Evolutionary conservation across 92 coral and sea anemone species (phyloP).

Genomic region (Pocillopora grandis): DNA sequence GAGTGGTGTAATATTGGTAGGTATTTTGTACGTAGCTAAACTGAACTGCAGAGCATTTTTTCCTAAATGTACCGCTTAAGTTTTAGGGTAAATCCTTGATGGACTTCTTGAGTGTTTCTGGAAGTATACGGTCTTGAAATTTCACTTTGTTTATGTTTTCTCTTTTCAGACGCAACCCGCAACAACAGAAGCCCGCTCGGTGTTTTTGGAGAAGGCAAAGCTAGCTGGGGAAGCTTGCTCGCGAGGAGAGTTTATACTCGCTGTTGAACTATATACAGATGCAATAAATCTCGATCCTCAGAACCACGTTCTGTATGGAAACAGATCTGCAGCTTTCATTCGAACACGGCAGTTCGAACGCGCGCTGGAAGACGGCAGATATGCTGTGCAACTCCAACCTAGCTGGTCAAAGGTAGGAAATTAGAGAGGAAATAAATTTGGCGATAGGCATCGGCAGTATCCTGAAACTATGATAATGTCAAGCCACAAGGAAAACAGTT

Average conservation of each 20-base stretch:
- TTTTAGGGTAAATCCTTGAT: conserved; percentile 16
- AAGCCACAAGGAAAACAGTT: neutral
- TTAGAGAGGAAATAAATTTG: neutral
- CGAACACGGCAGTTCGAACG: conserved; percentile 77
- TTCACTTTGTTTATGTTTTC: conserved; percentile 26
- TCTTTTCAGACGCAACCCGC: conserved; percentile 35
- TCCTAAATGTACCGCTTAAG: conserved; percentile 14
- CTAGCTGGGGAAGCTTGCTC: conserved; percentile 94
- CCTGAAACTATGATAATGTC: conserved; percentile 4
- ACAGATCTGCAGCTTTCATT: conserved; percentile 95
- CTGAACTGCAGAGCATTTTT: conserved; percentile 12
- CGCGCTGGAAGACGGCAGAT: conserved; percentile 90
- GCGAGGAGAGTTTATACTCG: conserved; percentile 82
- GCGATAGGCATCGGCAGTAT: neutral
- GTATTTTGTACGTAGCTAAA: conserved; percentile 9
- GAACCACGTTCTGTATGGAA: conserved; percentile 95
- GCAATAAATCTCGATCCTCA: conserved; percentile 90
- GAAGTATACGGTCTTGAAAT: conserved; percentile 24
- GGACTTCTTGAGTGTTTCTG: conserved; percentile 20
- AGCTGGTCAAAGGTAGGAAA: conserved; percentile 89
- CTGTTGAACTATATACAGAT: conserved; percentile 87
- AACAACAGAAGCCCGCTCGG: conserved; percentile 66
- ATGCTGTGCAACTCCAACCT: conserved; percentile 87
- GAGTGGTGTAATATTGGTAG: conserved; percentile 18
- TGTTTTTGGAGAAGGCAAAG: conserved; percentile 74